Percentiles rank a stretch among this genome's conserved stretches.
Conservation (phyloP, 1,140 invertebrate genomes). For the Zaprionus ornatus region DNA sequence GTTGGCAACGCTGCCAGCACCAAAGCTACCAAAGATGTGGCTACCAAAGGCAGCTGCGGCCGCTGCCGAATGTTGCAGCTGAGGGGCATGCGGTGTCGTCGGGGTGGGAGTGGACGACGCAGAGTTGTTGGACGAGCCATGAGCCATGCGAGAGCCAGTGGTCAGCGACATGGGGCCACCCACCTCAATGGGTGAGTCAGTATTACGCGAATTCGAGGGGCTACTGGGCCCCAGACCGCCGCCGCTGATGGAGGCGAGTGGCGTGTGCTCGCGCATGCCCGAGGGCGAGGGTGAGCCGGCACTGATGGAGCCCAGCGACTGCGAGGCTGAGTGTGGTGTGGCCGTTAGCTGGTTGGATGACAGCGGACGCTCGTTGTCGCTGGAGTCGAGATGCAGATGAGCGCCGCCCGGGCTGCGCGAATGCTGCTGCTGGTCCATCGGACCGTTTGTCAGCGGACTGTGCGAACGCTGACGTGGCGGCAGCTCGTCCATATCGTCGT, state of each 20-base stretch:
- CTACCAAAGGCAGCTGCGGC: constrained; percentile 73
- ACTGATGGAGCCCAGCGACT: constrained; percentile 82
- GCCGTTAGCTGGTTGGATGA: constrained; percentile 78
- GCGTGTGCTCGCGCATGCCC: constrained; percentile 70
- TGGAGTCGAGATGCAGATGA: constrained; percentile 65
- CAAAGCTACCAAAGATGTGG: constrained; percentile 78
- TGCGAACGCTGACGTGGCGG: constrained; percentile 73
- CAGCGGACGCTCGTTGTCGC: constrained; percentile 78
- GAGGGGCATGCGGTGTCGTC: constrained; percentile 63
- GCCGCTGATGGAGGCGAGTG: constrained; percentile 37
- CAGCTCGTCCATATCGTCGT: constrained; percentile 77
- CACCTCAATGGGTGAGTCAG: constrained; percentile 84
- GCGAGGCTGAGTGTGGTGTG: constrained; percentile 76
- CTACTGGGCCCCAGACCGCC: constrained; percentile 58
- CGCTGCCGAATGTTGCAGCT: constrained; percentile 63
- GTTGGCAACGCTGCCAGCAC: constrained; percentile 54
- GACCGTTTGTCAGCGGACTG: constrained; percentile 66
- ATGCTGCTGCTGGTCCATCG: constrained; percentile 62
- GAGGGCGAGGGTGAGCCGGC: constrained; percentile 79
- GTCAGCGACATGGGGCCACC: constrained; percentile 83
- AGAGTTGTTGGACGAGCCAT: constrained; percentile 65
- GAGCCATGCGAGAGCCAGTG: constrained; percentile 57
- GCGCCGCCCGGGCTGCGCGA: constrained; percentile 69
- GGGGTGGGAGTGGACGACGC: constrained; percentile 70
- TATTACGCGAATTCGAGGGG: constrained; percentile 76